Evolutionary conservation across 2,888 invertebrate genomes (phyloP).

Genomic region (Smittia aterrima): DNA sequence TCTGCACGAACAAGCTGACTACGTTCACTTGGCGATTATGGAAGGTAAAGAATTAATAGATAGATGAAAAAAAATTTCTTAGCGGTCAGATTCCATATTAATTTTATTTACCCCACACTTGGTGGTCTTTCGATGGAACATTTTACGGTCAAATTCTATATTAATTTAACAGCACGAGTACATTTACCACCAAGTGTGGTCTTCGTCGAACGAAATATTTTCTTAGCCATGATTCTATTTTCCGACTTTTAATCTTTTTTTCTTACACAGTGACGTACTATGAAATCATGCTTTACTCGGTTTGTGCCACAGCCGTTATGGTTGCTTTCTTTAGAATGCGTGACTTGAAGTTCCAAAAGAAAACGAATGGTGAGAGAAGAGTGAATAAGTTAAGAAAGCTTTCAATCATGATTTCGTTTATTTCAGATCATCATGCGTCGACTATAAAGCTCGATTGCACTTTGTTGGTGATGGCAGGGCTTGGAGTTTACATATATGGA

Average conservation of each 20-base stretch:
- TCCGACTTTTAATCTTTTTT: too few species aligned
- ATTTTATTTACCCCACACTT: too few species aligned
- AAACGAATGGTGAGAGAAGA: conserved; percentile 57
- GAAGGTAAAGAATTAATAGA: too few species aligned
- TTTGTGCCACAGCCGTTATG: conserved; percentile 63
- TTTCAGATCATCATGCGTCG: conserved; percentile 45
- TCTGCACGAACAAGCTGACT: conserved; percentile 64
- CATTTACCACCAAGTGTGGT: too few species aligned
- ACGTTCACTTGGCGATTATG: conserved; percentile 65
- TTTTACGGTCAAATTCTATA: too few species aligned
- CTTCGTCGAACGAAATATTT: too few species aligned
- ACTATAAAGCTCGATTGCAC: conserved; percentile 67
- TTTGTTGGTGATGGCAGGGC: conserved; percentile 80
- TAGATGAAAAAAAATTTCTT: too few species aligned
- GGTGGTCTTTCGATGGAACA: too few species aligned
- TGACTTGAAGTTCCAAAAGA: conserved; percentile 59
- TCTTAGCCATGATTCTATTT: too few species aligned
- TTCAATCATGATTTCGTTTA: not conserved
- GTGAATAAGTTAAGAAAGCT: not conserved
- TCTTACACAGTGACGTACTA: conserved; percentile 77
- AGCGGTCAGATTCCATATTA: too few species aligned
- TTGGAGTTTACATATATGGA: conserved; percentile 83
- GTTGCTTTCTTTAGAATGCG: conserved; percentile 69
- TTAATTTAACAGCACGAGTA: too few species aligned
- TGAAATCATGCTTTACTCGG: conserved; percentile 69